phyloP scores from a whole-genome alignment of 1,140 invertebrate species.

The Diabrotica undecimpunctata region DNA sequence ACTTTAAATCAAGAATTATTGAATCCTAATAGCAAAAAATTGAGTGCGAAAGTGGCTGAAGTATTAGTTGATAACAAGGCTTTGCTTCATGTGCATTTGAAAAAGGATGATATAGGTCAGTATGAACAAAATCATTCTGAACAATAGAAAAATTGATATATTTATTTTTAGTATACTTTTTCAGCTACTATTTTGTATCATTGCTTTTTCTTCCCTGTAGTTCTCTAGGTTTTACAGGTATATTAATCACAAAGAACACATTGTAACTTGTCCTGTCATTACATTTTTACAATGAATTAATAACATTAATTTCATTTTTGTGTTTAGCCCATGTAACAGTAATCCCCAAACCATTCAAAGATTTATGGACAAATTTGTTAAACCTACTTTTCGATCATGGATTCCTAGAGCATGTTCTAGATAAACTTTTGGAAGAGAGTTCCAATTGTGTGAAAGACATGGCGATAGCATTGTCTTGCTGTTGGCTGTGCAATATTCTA shows the following conservation, averaged over 20 bases:
- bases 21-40: background rate
- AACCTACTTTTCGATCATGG: slow-evolving; percentile 27
- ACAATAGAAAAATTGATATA: background rate
- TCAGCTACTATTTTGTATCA: background rate
- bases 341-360: slow-evolving; percentile 23
- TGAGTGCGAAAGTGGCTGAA: slow-evolving; percentile 11
- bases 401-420: slow-evolving; percentile 22
- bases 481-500: no score
- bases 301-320: no score
- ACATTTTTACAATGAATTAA: slow-evolving; percentile 12
- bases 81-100: slow-evolving; percentile 10
- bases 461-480: no score
- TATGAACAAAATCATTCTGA: slow-evolving; percentile 6
- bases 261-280: no score
- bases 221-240: no score
- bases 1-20: slow-evolving; percentile 15
- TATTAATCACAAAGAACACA: background rate
- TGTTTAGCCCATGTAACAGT: background rate
- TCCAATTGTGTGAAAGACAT: slow-evolving; percentile 1
- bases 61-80: slow-evolving; percentile 13
- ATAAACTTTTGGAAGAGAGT: slow-evolving; percentile 26
- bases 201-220: no score
- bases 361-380: slow-evolving; percentile 29
- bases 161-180: slow-evolving; percentile 7
- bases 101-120: slow-evolving; percentile 4